Evolutionary conservation across 2,797 vertebrate genomes (phyloP).

Genomic region (Allobates femoralis): DNA sequence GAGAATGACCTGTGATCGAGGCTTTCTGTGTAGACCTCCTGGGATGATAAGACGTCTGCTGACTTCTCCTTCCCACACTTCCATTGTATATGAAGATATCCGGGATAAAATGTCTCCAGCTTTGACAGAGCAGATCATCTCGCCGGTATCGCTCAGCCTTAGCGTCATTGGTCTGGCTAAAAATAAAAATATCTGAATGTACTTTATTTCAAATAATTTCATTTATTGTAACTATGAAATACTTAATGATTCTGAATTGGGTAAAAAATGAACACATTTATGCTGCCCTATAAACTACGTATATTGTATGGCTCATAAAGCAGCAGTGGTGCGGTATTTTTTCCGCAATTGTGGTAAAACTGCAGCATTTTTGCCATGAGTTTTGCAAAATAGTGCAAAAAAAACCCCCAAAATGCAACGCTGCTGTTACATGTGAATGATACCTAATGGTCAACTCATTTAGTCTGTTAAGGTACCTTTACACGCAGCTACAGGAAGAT

Average conservation of each 20-base stretch:
- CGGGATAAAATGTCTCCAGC: slow-evolving; percentile 15
- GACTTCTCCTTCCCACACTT: not conserved
- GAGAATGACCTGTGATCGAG: not conserved
- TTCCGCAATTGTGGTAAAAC: too few species aligned
- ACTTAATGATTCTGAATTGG: not conserved
- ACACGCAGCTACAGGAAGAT: too few species aligned
- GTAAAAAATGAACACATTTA: not conserved
- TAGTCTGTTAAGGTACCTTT: too few species aligned
- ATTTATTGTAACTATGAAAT: not conserved
- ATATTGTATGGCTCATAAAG: too few species aligned
- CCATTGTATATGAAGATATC: slow-evolving; percentile 20
- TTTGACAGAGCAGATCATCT: not conserved
- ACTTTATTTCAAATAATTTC: not conserved
- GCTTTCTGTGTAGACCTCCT: not conserved
- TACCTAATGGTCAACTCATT: too few species aligned
- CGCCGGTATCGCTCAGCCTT: not conserved
- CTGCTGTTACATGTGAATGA: too few species aligned
- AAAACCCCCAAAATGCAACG: too few species aligned
- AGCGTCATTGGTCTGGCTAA: not conserved
- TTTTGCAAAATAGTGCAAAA: too few species aligned
- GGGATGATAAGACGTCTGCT: not conserved
- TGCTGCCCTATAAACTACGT: not conserved
- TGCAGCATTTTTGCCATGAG: too few species aligned
- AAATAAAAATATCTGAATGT: not conserved
- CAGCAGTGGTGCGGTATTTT: too few species aligned